Evolutionary conservation across 2,797 vertebrate species (phyloP).

Genomic region (Gila robusta): DNA sequence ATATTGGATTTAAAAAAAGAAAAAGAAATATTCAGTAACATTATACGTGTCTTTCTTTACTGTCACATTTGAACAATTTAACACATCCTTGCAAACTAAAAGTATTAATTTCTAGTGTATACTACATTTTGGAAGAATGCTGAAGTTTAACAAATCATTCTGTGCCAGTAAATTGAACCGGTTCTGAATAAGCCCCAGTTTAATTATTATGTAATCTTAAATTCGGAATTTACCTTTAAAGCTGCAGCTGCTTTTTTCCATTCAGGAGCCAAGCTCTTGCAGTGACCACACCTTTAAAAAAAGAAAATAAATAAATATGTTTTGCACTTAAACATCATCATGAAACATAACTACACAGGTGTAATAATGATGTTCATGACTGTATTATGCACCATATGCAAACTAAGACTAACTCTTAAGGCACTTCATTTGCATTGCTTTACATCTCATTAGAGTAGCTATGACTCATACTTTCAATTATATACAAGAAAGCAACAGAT

Average conservation of each 20-base stretch:
- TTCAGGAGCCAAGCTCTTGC: constrained; percentile 87
- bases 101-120: background rate
- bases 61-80: background rate
- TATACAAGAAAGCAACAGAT: background rate
- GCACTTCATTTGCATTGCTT: no score
- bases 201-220: background rate
- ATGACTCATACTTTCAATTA: background rate
- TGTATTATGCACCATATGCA: background rate
- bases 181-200: background rate
- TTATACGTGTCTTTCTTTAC: background rate
- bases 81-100: background rate
- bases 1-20: no score
- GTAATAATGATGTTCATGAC: background rate
- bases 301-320: constrained; percentile 27
- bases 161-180: background rate
- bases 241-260: constrained; percentile 97
- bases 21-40: no score
- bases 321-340: background rate
- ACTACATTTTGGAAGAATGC: background rate
- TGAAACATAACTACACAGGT: background rate
- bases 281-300: constrained; percentile 93
- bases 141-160: background rate
- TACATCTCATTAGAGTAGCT: background rate
- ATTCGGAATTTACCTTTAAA: constrained; percentile 86
- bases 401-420: background rate